Percentiles rank a stretch among this genome's conserved stretches.
Evolutionary conservation across 64 coral and sea anemone genomes (phyloP).

Genomic region (Porites lutea): DNA sequence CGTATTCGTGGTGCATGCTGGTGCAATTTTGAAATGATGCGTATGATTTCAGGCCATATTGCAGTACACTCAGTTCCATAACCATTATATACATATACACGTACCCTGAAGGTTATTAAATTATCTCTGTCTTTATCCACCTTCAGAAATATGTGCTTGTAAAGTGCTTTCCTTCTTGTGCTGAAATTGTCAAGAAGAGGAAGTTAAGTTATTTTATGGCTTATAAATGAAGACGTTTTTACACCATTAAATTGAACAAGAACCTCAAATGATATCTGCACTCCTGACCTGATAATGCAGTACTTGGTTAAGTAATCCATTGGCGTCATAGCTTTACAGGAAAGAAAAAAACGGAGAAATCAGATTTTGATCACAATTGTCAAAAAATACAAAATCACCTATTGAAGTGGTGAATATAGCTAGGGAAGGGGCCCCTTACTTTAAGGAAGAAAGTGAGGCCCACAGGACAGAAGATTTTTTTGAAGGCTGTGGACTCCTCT

Average conservation of each 20-base stretch:
- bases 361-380: neutral
- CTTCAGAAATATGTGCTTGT: conserved; percentile 86
- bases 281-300: conserved; percentile 78
- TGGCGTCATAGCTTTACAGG: conserved; percentile 70
- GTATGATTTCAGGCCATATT: too few relatives aligned
- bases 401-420: too few relatives aligned
- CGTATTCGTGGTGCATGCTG: too few relatives aligned
- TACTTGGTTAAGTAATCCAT: conserved; percentile 84
- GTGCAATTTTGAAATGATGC: too few relatives aligned
- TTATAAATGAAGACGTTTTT: too few relatives aligned
- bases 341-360: neutral
- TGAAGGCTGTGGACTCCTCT: too few relatives aligned
- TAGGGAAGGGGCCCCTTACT: too few relatives aligned
- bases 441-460: too few relatives aligned
- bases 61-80: too few relatives aligned
- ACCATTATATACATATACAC: neutral
- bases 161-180: conserved; percentile 93
- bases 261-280: too few relatives aligned
- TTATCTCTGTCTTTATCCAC: conserved; percentile 98
- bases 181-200: conserved; percentile 30
- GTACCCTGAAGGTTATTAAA: conserved; percentile 82
- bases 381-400: too few relatives aligned
- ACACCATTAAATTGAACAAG: neutral
- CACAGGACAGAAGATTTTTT: too few relatives aligned
- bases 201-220: neutral